A percentile compares a stretch with the other conserved stretches of the same genome.
These are phyloP conservation scores for Tapera naevia DNA, from an alignment of 2,797 vertebrate genomes.

Conservation along the genomic window DNA sequence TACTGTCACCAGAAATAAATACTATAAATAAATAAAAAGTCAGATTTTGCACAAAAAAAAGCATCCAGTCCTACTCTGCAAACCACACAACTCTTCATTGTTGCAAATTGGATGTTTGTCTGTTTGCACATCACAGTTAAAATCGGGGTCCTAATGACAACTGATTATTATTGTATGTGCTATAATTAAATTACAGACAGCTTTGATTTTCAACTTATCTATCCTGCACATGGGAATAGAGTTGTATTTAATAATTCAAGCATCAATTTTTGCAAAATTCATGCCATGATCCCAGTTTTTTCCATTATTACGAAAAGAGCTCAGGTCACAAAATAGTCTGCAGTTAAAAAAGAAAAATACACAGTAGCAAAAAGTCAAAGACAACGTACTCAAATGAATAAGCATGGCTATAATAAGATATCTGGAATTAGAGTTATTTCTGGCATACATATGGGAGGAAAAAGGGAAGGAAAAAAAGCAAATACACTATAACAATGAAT, in stretches of 20 bases:
- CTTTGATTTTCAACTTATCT: constrained; percentile 42
- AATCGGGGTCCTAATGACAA: neutral
- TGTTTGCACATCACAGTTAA: neutral
- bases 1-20: neutral
- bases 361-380: neutral
- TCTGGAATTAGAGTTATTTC: neutral
- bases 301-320: neutral
- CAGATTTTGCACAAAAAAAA: neutral
- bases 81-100: neutral
- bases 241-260: constrained; percentile 48
- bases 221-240: neutral
- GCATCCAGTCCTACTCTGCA: neutral
- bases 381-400: neutral
- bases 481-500: neutral
- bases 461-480: neutral
- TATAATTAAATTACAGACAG: constrained; percentile 39
- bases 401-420: neutral
- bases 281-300: neutral
- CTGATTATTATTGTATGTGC: constrained; percentile 46
- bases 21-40: neutral
- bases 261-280: constrained; percentile 25
- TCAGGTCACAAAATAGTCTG: neutral
- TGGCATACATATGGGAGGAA: neutral
- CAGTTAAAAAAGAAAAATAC: neutral
- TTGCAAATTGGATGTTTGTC: neutral